Base-by-base conservation (phyloP, 30 jellyfish, hydroid and myxozoan species). In the Aurelia coerulea region DNA sequence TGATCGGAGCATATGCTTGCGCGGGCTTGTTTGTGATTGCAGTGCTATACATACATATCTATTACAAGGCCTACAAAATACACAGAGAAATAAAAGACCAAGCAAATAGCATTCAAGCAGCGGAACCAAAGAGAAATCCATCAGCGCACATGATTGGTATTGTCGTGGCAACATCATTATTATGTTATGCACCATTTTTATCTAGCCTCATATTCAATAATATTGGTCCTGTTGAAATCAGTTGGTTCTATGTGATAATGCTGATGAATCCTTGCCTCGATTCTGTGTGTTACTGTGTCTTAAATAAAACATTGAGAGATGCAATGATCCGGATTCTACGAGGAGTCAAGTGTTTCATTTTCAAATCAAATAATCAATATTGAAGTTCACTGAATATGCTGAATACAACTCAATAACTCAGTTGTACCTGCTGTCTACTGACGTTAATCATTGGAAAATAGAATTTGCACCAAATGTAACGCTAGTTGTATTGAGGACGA, bases 131-230 rank as follows among this genome's bases (percentile, higher is more conserved):
- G 31, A 34, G 66, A 10, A 9, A 37, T 18, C 66, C 68, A 8
- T 59, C 87, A 32, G 87, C 87, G 0, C 63, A 59, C 51, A 60
- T 77, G 78, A 34, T 77, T 7, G 87, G 66, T 7, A 46, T 35
- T 6, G 41, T 77, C 33, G 78, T 77, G 35, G 87, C 60, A 1
- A 39, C 67, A 6, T 19, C 87, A 29, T 15, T 77, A 12, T 33
- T 77, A 13, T 77, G 87, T 65, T 77, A 77, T 52, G 77, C 78
- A 0, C 87, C 87, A 59, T 77, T 77, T 51, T 34, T 65, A 10
- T 39, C 12, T 19, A 31, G 52, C 29, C 42, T 65, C 53, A 23
- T 65, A 3, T 3, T 23, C 1, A 1, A 5, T 32, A 17, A 15
- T 1, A 49, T 35, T 10, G 83, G 58, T 31, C 19, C 29, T 4